Evolutionary conservation across 2,797 vertebrate species (phyloP).

Genomic region (Fistularia tabacaria): DNA sequence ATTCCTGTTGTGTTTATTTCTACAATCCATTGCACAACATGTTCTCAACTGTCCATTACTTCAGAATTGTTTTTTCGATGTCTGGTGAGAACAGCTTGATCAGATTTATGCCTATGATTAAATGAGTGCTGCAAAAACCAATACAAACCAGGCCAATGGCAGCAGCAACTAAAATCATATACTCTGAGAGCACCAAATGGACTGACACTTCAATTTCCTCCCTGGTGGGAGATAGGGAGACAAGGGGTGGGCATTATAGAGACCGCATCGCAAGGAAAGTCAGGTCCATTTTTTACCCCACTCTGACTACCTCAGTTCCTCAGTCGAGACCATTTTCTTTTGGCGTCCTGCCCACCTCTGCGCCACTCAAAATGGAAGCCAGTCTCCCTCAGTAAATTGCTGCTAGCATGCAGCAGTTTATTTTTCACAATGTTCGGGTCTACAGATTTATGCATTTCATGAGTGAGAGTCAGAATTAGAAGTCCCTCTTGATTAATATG

Average conservation of each 20-base stretch:
- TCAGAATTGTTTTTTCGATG: conserved; percentile 14
- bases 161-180: conserved; percentile 60
- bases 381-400: conserved; percentile 56
- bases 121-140: conserved; percentile 50
- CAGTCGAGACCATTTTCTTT: conserved; percentile 63
- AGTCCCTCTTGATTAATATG: conserved; percentile 50
- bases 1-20: conserved; percentile 5
- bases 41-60: conserved; percentile 26
- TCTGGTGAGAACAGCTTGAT: conserved; percentile 21
- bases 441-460: conserved; percentile 42
- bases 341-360: conserved; percentile 31
- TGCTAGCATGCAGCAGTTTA: conserved; percentile 34
- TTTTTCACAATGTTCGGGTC: conserved; percentile 31
- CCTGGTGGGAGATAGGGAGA: conserved; percentile 65
- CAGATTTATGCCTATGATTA: conserved; percentile 50
- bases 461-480: conserved; percentile 23
- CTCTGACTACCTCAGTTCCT: conserved; percentile 34
- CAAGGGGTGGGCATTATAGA: conserved; percentile 64
- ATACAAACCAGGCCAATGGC: conserved; percentile 49
- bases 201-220: conserved; percentile 76
- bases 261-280: conserved; percentile 49
- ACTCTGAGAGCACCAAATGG: conserved; percentile 52
- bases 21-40: neutral
- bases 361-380: conserved; percentile 53
- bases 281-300: conserved; percentile 57